These are phyloP conservation scores for Leptura quadrifasciata DNA, from an alignment of 2,888 invertebrate genomes.

Conservation along the genomic window DNA sequence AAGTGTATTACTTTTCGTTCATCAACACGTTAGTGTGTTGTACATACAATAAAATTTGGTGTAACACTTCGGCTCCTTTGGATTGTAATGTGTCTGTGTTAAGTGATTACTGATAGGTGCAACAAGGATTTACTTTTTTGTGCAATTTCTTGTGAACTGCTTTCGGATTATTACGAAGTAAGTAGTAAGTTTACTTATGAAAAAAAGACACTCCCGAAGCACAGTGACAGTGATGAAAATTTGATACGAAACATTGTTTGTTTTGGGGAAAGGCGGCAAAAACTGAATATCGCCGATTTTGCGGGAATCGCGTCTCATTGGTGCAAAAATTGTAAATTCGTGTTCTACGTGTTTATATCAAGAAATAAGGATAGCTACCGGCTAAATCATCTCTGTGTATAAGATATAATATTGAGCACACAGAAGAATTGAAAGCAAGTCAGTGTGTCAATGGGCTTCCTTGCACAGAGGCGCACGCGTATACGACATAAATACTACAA, in stretches of 20 bases:
- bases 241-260: slow-evolving; percentile 9
- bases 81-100: slow-evolving; percentile 58
- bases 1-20: slow-evolving; percentile 72
- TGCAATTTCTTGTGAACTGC: slow-evolving; percentile 46
- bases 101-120: slow-evolving; percentile 49
- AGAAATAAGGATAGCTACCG: slow-evolving; percentile 57
- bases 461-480: slow-evolving; percentile 65
- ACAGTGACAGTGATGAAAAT: slow-evolving; percentile 44
- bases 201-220: slow-evolving; percentile 27
- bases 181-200: slow-evolving; percentile 40
- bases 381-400: slow-evolving; percentile 67
- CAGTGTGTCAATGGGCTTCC: slow-evolving; percentile 74
- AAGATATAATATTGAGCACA: slow-evolving; percentile 72
- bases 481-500: slow-evolving; percentile 61
- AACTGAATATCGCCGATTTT: neutral
- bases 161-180: slow-evolving; percentile 51
- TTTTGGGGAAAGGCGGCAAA: no score
- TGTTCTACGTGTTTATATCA: neutral
- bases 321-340: neutral
- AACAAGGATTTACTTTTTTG: slow-evolving; percentile 48
- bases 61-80: slow-evolving; percentile 45
- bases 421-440: slow-evolving; percentile 75
- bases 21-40: slow-evolving; percentile 58
- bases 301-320: neutral
- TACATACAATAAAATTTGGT: slow-evolving; percentile 43